phyloP scores from a whole-genome alignment of 2,113 vertebrate genomes.

The Danionella cerebrum region DNA sequence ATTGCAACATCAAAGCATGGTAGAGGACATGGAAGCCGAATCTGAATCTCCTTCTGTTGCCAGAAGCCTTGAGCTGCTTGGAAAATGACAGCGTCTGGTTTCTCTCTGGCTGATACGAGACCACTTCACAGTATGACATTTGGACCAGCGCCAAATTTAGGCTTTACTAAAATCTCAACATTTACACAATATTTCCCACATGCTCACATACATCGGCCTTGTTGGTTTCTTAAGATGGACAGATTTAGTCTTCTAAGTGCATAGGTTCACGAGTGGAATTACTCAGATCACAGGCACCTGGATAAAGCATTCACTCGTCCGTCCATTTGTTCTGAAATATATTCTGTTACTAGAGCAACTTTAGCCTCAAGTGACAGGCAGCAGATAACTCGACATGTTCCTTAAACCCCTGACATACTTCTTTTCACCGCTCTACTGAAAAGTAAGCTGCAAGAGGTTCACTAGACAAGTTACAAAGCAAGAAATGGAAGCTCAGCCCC shows the following conservation, averaged over 20 bases:
- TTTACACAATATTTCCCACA: slow-evolving; percentile 12
- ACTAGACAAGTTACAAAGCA: neutral
- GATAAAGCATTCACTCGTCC: neutral
- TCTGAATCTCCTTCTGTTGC: neutral
- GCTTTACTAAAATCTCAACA: neutral
- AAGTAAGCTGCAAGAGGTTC: neutral
- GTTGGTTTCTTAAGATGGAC: slow-evolving; percentile 2
- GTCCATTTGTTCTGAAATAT: slow-evolving; percentile 7
- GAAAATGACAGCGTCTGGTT: slow-evolving; percentile 34
- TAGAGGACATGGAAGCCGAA: slow-evolving; percentile 1
- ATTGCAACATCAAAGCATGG: neutral
- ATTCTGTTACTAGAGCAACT: slow-evolving; percentile 5
- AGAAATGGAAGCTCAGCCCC: neutral
- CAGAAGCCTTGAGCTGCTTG: slow-evolving; percentile 15
- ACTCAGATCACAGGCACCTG: neutral
- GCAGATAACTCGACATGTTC: slow-evolving; percentile 5
- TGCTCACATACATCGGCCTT: neutral
- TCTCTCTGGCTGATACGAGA: slow-evolving; percentile 29
- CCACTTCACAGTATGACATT: slow-evolving; percentile 24
- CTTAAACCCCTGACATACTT: neutral
- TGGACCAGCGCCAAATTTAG: neutral
- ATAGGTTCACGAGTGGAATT: slow-evolving; percentile 2
- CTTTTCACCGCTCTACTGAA: neutral
- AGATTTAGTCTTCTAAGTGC: neutral
- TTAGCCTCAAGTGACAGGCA: slow-evolving; percentile 3